Conservation (phyloP, 2,888 invertebrate species). For the Eupsilia transversa region DNA sequence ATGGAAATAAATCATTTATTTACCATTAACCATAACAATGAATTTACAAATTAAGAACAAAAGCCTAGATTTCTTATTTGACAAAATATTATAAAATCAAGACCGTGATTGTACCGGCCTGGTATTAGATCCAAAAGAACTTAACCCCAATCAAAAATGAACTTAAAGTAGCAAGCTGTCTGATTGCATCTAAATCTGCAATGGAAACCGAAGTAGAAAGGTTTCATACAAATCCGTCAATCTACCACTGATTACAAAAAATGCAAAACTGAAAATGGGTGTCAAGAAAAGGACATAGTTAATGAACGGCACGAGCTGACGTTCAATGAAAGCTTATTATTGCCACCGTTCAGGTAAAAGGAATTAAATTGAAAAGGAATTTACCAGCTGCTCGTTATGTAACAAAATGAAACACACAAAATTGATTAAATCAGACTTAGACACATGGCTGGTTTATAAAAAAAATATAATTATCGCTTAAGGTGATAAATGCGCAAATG, state of each 20-base stretch:
- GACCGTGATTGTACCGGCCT: too few species aligned
- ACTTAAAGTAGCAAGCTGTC: neutral
- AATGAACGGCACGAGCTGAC: neutral
- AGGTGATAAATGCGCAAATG: neutral
- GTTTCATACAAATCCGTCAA: neutral
- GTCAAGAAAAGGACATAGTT: neutral
- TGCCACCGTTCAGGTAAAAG: neutral
- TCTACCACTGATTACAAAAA: constrained; percentile 25
- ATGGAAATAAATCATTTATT: neutral
- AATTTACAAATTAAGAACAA: neutral
- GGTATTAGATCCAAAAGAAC: neutral
- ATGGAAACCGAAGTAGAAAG: neutral
- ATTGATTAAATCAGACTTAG: neutral
- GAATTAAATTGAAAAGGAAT: neutral
- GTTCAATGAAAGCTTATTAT: neutral
- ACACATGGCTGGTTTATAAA: neutral
- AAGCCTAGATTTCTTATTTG: neutral
- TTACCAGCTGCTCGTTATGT: neutral
- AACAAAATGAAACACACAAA: neutral
- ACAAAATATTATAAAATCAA: neutral
- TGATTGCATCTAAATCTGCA: neutral
- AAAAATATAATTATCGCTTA: neutral
- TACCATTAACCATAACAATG: neutral
- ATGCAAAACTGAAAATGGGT: neutral
- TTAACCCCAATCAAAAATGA: neutral